Evolutionary conservation across 1,140 invertebrate species (phyloP).

Genomic region (Eupeodes corollae): DNA sequence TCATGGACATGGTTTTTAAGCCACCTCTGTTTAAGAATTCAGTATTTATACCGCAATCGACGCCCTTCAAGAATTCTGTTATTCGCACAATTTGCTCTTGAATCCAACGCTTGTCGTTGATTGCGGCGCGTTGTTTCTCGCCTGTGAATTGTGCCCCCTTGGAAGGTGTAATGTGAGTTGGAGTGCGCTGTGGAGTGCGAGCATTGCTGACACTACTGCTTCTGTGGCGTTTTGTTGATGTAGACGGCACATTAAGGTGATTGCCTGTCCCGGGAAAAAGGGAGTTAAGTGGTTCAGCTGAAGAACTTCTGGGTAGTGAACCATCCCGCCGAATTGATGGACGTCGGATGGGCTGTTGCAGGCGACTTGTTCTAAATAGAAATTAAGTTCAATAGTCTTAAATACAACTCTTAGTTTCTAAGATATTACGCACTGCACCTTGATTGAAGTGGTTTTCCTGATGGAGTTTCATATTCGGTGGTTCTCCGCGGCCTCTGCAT

Average conservation of each 20-base stretch:
- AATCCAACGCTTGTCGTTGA: slow-evolving; percentile 30
- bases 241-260: slow-evolving; percentile 9
- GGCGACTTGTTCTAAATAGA: slow-evolving; percentile 3
- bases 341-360: slow-evolving; percentile 1
- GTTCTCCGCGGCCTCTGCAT: slow-evolving; percentile 23
- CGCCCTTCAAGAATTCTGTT: slow-evolving; percentile 17
- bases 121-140: slow-evolving; percentile 13
- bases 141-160: slow-evolving; percentile 12
- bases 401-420: not conserved
- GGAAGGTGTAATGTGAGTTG: not conserved
- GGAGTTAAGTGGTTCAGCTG: not conserved
- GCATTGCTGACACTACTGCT: not conserved
- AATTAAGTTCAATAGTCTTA: not conserved
- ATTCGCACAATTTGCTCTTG: slow-evolving; percentile 23
- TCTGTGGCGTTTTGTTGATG: not conserved
- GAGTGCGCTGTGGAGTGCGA: slow-evolving; percentile 4
- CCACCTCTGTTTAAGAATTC: slow-evolving; percentile 3
- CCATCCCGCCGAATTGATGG: not conserved
- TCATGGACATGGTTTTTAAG: slow-evolving; percentile 28
- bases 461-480: slow-evolving; percentile 14
- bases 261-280: not conserved
- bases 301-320: not conserved
- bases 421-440: slow-evolving; percentile 9
- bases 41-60: not conserved
- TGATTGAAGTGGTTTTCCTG: slow-evolving; percentile 12